Percentiles rank a stretch among this genome's conserved stretches.
phyloP scores from a whole-genome alignment of 1,140 invertebrate species.

The Phocides pigmalion region DNA sequence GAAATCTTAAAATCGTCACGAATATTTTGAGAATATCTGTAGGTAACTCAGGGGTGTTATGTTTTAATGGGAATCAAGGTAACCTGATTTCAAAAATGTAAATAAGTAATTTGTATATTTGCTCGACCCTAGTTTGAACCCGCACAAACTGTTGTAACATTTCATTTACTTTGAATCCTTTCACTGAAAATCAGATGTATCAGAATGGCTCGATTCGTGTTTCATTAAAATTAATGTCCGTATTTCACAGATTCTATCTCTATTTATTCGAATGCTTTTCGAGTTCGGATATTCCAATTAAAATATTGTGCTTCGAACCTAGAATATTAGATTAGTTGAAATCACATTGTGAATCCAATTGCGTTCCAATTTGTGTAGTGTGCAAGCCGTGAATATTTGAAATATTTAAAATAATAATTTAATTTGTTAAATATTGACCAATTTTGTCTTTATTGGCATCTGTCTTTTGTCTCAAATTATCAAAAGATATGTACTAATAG shows the following conservation, averaged over 20 bases:
- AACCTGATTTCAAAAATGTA: no score
- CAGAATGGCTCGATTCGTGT: neutral
- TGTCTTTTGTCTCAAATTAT: no score
- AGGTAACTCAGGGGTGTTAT: no score
- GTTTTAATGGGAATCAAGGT: no score
- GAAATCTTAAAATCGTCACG: no score
- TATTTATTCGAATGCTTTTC: slow-evolving; percentile 12
- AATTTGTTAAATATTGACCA: neutral
- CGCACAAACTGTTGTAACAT: no score
- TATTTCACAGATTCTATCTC: slow-evolving; percentile 5
- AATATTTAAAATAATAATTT: neutral
- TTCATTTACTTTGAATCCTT: neutral
- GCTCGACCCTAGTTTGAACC: no score
- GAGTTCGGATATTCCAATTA: slow-evolving; percentile 17
- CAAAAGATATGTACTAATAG: no score
- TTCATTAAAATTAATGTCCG: slow-evolving; percentile 7
- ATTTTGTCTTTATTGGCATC: neutral
- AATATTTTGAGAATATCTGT: no score
- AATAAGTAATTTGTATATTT: no score
- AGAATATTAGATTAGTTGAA: slow-evolving; percentile 15
- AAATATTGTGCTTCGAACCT: slow-evolving; percentile 21
- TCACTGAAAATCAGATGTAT: neutral
- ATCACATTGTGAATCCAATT: slow-evolving; percentile 9
- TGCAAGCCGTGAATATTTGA: neutral
- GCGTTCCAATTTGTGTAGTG: neutral